A percentile compares a stretch with the other conserved stretches of the same genome.
These are phyloP conservation scores for Macrosiphum euphorbiae DNA, from an alignment of 2,888 invertebrate species.

Conservation along the genomic window DNA sequence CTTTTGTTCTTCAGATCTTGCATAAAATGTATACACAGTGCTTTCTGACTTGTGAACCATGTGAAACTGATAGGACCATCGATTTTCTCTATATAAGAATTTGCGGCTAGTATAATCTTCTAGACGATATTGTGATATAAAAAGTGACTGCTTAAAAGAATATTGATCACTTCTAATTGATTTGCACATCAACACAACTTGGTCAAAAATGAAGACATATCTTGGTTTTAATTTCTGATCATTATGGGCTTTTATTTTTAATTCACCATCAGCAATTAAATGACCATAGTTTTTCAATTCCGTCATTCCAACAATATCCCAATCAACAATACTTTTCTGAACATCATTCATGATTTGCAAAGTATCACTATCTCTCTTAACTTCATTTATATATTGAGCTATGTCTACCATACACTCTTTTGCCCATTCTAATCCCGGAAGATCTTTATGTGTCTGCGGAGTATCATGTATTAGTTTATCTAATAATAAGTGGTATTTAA, in stretches of 20 bases:
- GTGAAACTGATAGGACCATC: conserved; percentile 88
- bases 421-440: conserved; percentile 84
- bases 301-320: conserved; percentile 84
- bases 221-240: conserved; percentile 87
- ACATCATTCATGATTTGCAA: conserved; percentile 90
- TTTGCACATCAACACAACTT: conserved; percentile 95
- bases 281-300: conserved; percentile 91
- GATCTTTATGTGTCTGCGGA: conserved; percentile 87
- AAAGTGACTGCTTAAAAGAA: conserved; percentile 87
- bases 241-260: conserved; percentile 90
- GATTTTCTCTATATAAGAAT: conserved; percentile 79
- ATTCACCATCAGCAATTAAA: conserved; percentile 92
- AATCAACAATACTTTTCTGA: conserved; percentile 84
- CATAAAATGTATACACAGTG: conserved; percentile 89
- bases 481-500: conserved; percentile 95
- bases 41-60: conserved; percentile 84
- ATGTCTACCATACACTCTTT: conserved; percentile 97
- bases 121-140: conserved; percentile 87
- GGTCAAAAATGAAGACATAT: conserved; percentile 98
- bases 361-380: conserved; percentile 95
- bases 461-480: conserved; percentile 91
- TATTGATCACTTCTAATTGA: conserved; percentile 89
- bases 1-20: conserved; percentile 89
- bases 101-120: conserved; percentile 78
- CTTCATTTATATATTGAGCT: conserved; percentile 97